These are phyloP conservation scores for Chelon labrosus DNA, from an alignment of 2,797 vertebrate genomes.

Conservation along the genomic window DNA sequence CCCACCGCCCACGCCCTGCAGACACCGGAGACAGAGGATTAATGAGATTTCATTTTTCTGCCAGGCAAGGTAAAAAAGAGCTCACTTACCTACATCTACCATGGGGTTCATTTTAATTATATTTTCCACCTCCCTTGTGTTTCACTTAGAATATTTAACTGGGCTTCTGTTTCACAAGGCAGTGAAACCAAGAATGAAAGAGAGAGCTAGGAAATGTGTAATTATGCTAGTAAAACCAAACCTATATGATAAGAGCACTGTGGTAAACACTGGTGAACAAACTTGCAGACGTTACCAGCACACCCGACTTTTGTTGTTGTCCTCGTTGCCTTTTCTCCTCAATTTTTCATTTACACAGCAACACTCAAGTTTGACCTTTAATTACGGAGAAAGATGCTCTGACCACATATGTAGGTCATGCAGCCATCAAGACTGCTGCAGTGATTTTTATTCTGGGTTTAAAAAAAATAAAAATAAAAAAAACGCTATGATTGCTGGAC, in stretches of 20 bases:
- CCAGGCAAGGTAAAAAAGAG: not conserved
- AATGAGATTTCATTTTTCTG: conserved; percentile 4
- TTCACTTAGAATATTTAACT: not conserved
- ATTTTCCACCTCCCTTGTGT: not conserved
- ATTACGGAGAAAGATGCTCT: not conserved
- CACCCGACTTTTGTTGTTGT: conserved; percentile 2
- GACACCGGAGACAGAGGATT: not conserved
- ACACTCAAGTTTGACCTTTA: conserved; percentile 37
- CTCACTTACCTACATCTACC: not conserved
- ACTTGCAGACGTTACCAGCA: conserved; percentile 1
- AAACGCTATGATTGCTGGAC: not conserved
- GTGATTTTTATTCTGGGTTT: conserved; percentile 7
- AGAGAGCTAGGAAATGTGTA: not conserved
- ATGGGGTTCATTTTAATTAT: not conserved
- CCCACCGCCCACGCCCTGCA: conserved; percentile 92
- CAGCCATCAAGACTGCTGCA: not conserved
- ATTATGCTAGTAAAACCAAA: not conserved
- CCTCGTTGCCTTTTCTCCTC: not conserved
- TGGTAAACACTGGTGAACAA: not conserved
- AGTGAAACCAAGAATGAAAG: not conserved
- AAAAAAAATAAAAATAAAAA: not conserved
- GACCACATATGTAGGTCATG: conserved; percentile 6
- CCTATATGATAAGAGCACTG: conserved; percentile 7
- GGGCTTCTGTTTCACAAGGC: conserved; percentile 4
- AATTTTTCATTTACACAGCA: conserved; percentile 24